Evolutionary conservation across 2,888 invertebrate species (phyloP).

Genomic region (Erebia ligea): DNA sequence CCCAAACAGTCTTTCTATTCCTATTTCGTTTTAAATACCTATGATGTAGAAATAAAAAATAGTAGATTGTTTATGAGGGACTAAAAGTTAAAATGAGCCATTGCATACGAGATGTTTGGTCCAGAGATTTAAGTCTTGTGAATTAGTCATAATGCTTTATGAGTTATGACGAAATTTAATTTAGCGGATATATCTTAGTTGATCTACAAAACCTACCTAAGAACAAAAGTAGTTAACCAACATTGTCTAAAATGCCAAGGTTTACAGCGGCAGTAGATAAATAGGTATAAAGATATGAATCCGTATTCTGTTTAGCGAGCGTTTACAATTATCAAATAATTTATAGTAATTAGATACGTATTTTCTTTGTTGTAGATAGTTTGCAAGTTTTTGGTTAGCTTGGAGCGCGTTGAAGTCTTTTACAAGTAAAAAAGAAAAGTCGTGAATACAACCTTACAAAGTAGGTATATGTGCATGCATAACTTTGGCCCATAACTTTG

Average conservation of each 20-base stretch:
- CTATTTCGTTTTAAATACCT: too few species aligned
- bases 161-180: not conserved
- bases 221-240: slow-evolving; percentile 23
- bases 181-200: not conserved
- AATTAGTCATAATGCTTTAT: too few species aligned
- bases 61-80: too few species aligned
- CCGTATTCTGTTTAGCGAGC: slow-evolving; percentile 11
- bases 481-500: slow-evolving; percentile 9
- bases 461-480: not conserved
- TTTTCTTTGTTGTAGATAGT: not conserved
- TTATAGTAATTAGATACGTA: not conserved
- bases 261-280: slow-evolving; percentile 25
- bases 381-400: slow-evolving; percentile 1
- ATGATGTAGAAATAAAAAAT: too few species aligned
- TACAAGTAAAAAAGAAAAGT: slow-evolving; percentile 8
- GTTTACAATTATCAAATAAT: slow-evolving; percentile 21
- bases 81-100: too few species aligned
- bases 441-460: slow-evolving; percentile 7
- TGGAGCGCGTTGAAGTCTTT: slow-evolving; percentile 14
- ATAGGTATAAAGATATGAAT: slow-evolving; percentile 7
- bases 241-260: slow-evolving; percentile 35
- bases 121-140: too few species aligned
- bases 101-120: too few species aligned
- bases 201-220: slow-evolving; percentile 4
- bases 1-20: too few species aligned